A percentile compares a stretch with the other conserved stretches of the same genome.
Conservation (phyloP, 2,113 vertebrate species). For the Rhea americana region DNA sequence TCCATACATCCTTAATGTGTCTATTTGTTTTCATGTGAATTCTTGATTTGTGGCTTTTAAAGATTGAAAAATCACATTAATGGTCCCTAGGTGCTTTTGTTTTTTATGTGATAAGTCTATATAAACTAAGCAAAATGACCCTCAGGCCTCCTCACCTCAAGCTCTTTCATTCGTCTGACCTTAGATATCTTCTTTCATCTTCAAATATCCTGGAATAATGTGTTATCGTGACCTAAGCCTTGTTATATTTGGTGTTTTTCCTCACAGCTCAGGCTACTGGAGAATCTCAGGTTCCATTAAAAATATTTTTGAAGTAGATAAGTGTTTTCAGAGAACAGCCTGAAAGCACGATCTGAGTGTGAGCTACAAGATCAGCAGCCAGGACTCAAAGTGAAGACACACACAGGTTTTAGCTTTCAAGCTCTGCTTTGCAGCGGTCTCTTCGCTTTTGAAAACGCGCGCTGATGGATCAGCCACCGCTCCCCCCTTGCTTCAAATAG, state of each 20-base stretch:
- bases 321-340: slow-evolving; percentile 18
- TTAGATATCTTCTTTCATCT: neutral
- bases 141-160: neutral
- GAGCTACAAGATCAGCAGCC: neutral
- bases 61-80: neutral
- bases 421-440: neutral
- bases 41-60: neutral
- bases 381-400: neutral
- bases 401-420: neutral
- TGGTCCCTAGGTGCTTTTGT: neutral
- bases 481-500: accelerated
- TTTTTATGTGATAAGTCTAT: neutral
- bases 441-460: neutral
- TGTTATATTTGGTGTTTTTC: neutral
- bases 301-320: slow-evolving; percentile 29
- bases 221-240: neutral
- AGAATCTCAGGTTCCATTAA: neutral
- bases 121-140: neutral
- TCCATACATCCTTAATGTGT: neutral
- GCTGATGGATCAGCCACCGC: neutral
- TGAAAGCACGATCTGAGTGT: neutral
- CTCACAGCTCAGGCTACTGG: neutral
- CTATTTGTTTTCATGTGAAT: neutral
- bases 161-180: neutral
- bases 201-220: neutral